Conservation (phyloP, 35 echinoderm and acorn worm genomes). For the Eucidaris tribuloides region DNA sequence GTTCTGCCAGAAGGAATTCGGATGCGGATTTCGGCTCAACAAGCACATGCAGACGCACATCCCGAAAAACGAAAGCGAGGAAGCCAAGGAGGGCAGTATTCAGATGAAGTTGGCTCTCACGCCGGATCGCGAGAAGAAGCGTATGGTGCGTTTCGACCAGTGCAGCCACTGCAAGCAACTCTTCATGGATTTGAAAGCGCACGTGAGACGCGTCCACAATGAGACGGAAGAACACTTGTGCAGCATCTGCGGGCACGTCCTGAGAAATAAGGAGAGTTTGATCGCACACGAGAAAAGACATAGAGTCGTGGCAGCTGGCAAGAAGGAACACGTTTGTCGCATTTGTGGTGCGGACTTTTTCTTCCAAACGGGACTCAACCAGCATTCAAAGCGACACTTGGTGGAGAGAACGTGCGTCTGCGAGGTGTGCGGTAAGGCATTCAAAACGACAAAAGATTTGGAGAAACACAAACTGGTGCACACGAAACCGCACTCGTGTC, state of each 20-base stretch:
- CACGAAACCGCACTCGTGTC: constrained; percentile 46
- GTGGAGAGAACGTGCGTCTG: constrained; percentile 26
- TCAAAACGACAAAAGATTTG: constrained; percentile 41
- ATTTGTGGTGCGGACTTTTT: constrained; percentile 20
- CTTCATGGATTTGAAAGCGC: constrained; percentile 18
- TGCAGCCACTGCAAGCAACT: constrained; percentile 7
- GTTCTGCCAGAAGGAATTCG: constrained; percentile 1
- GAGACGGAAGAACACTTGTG: constrained; percentile 12
- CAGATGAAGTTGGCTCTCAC: constrained; percentile 12
- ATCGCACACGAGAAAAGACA: constrained; percentile 12
- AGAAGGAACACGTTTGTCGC: constrained; percentile 25
- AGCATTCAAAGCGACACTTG: constrained; percentile 10
- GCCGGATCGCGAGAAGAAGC: constrained; percentile 11
- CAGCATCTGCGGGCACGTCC: constrained; percentile 27
- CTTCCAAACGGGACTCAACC: neutral
- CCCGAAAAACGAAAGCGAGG: neutral
- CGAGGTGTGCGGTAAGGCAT: constrained; percentile 35
- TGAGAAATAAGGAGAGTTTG: constrained; percentile 4
- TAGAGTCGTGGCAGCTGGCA: constrained; percentile 8
- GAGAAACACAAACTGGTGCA: constrained; percentile 49
- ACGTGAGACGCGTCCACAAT: neutral
- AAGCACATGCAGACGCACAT: constrained; percentile 30
- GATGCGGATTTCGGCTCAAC: constrained; percentile 12
- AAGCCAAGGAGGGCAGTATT: neutral
- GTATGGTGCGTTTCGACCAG: constrained; percentile 26